A percentile compares a stretch with the other conserved stretches of the same genome.
Evolutionary conservation across 2,888 invertebrate genomes (phyloP).

Genomic region (Myathropa florea): DNA sequence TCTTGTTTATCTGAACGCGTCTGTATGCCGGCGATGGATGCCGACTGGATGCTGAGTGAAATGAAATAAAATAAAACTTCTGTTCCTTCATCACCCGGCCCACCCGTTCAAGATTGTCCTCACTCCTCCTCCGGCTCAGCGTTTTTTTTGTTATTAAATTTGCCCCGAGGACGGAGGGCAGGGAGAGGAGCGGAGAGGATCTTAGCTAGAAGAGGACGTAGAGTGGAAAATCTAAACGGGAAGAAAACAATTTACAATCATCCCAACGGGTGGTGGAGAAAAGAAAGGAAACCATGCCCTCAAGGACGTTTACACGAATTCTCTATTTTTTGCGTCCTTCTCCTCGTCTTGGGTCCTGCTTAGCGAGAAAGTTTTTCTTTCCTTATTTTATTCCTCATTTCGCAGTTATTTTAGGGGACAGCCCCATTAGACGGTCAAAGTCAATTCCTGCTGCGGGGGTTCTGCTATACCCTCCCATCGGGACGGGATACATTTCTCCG

Average conservation of each 20-base stretch:
- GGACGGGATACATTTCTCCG: slow-evolving; percentile 17
- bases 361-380: slow-evolving; percentile 3
- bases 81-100: not conserved
- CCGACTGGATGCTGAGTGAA: slow-evolving; percentile 32
- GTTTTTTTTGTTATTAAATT: slow-evolving; percentile 54
- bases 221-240: slow-evolving; percentile 61
- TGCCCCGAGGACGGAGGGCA: slow-evolving; percentile 34
- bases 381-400: too few species aligned
- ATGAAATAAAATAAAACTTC: slow-evolving; percentile 54
- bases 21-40: not conserved
- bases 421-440: slow-evolving; percentile 59
- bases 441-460: slow-evolving; percentile 43
- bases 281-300: slow-evolving; percentile 58
- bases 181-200: not conserved
- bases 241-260: slow-evolving; percentile 68
- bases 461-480: not conserved
- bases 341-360: not conserved
- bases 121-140: not conserved
- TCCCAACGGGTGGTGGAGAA: slow-evolving; percentile 25
- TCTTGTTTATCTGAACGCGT: slow-evolving; percentile 58
- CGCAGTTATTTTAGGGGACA: slow-evolving; percentile 21
- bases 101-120: not conserved
- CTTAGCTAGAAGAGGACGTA: not conserved
- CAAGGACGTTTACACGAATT: slow-evolving; percentile 62
- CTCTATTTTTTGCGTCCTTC: slow-evolving; percentile 1